Base-by-base conservation (phyloP, 2,888 invertebrate species). In the Tholera decimalis region DNA sequence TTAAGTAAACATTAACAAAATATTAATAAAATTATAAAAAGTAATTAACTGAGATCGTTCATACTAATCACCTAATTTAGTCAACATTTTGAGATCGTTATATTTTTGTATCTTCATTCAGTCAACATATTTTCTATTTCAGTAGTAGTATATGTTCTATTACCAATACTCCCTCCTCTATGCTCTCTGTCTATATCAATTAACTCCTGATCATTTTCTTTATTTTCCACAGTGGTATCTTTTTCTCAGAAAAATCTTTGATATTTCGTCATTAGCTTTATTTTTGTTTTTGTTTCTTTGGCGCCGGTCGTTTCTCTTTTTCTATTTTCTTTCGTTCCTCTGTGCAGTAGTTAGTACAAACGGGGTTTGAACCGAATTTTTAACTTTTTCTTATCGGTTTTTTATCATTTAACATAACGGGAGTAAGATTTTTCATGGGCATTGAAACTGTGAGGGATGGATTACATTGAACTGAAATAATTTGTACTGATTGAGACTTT, bases 371-470 rank as follows among this genome's bases (percentile, higher is more conserved):
- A 24, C 64, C 64, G 37, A 57, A 33, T 74, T 57, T 57, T 50
- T 71, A 20, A 53, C 39, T 44, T 50, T 75, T 75, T 53, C 60
- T 60, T 67, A 50, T 47, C 15, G 68, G 65, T 55, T 68, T 61
- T 68, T 65, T 43, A 26, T 72, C 60, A 11, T 57, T 49, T 47
- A 72, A 35, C 57, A 58, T 65, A 6, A 35, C 35, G 53, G 47
- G 49, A 49, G 49, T 49, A 49, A 49, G 55, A 57, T 59, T 58
- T 15, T 30, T 43, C 43, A 35, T 30, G 46, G 30, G 54, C 54
- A 22, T 26, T 44, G 43, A 46, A 49, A 30, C 30, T 39, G 58
- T 39, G 58, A 49, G 47, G 20, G 41, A 30, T 49, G 41, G 41
- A 58, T 53, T 53, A 53, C 28, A 41, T 5, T 53, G 39, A 53